Base-by-base conservation (phyloP, 2,888 invertebrate species). In the Brachylomia viminalis region DNA sequence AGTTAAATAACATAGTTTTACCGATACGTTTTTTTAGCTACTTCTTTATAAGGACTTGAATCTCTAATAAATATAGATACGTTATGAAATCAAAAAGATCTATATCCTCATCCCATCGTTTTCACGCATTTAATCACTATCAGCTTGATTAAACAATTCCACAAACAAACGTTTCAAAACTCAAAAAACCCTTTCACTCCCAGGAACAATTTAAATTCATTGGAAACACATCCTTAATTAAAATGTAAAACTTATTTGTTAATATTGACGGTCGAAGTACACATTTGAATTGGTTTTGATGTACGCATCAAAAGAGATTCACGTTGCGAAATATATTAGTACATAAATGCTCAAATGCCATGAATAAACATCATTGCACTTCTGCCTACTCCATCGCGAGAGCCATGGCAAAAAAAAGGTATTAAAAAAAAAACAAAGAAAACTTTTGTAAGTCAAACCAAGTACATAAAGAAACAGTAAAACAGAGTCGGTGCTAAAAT, bases 401-500 rank as follows among this genome's bases (percentile, higher is more conserved):
- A 77, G 38, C 2, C 17, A 17, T 47, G 17, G n/a, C 1, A 33
- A 71, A 56, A 56, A 7, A 45, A 20, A 62, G 2, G 2, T n/a
- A 27, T 38, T 23, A 4, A 62, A 62, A 74, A 6, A 56, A 20
- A 52, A 75, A 49, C 17, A 61, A 49, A 49, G 7, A 1, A 56
- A 56, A 49, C 2, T 33, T 33, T 2, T 15, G 15, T n/a, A 17
- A 30, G 33, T 67, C 30, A 49, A 64, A 49, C 3, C 23, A 27
- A 2, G 5, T 45, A 66, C 23, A 49, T 20, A 65, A 77, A 61
- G 42, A 15, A 70, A 78, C 38, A 30, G 7, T 47, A 64, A 45
- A 65, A 45, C 27, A 59, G 27, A 20, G 27, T 52, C 56, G 33
- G 45, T 47, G 33, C 59, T 65, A 62, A 84, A 84, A 38, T 72